Conservation (phyloP, 92 coral and sea anemone species). For the Umimayanthus kanabou region DNA sequence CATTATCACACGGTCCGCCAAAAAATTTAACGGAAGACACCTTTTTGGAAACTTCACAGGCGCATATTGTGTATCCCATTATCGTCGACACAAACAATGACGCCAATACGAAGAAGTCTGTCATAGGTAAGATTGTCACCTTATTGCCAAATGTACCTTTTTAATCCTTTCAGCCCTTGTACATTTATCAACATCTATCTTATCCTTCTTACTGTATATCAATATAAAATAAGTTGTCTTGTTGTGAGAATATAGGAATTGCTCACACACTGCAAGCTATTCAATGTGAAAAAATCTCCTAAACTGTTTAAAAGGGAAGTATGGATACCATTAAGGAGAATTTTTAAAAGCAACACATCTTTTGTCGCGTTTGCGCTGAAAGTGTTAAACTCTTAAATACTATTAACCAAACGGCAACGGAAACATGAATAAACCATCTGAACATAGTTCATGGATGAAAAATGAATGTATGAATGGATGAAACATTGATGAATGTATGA, state of each 20-base stretch:
- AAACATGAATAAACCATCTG: background rate
- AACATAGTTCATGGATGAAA: background rate
- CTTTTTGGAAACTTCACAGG: conserved; percentile 28
- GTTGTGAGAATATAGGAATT: no score
- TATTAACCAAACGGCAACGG: no score
- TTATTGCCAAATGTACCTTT: background rate
- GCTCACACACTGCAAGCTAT: no score
- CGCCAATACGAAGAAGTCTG: conserved; percentile 1
- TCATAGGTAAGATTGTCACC: conserved; percentile 35
- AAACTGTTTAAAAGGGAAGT: no score
- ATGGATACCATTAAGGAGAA: no score
- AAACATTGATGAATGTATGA: background rate
- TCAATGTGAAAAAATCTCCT: no score
- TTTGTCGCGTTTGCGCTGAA: no score
- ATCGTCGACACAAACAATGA: conserved; percentile 63
- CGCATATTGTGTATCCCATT: conserved; percentile 67
- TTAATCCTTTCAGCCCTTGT: no score
- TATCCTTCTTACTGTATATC: no score
- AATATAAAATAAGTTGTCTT: no score
- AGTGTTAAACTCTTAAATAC: background rate
- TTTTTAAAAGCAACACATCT: no score
- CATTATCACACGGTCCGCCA: conserved; percentile 49
- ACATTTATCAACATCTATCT: no score
- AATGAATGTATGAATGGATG: background rate
- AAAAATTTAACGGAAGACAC: conserved; percentile 51